phyloP scores from a whole-genome alignment of 2,888 invertebrate genomes.

The Sycophila texana region DNA sequence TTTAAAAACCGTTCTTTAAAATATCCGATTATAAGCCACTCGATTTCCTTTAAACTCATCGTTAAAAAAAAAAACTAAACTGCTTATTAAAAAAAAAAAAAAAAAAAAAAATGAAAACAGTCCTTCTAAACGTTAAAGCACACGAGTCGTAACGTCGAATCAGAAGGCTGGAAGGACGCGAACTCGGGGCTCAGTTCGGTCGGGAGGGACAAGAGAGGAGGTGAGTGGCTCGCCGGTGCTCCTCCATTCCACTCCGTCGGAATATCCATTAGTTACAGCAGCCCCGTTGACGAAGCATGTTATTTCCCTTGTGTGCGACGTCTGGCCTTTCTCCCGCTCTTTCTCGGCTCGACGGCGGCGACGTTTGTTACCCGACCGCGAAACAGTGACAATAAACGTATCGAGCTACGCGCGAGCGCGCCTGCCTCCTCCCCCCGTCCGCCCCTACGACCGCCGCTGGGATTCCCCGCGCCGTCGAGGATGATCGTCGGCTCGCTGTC shows the following conservation, averaged over 20 bases:
- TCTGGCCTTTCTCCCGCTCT: conserved; percentile 48
- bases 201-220: conserved; percentile 62
- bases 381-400: conserved; percentile 58
- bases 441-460: conserved; percentile 8
- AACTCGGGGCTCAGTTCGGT: conserved; percentile 42
- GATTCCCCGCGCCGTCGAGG: conserved; percentile 16
- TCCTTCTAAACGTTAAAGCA: too few relatives aligned
- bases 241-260: conserved; percentile 70
- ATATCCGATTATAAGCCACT: too few relatives aligned
- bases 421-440: conserved; percentile 24
- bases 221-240: conserved; percentile 34
- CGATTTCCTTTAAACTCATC: too few relatives aligned
- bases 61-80: too few relatives aligned
- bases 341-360: conserved; percentile 58
- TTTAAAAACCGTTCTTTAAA: too few relatives aligned
- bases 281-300: conserved; percentile 75
- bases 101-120: too few relatives aligned
- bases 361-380: conserved; percentile 61
- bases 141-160: too few relatives aligned
- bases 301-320: conserved; percentile 74
- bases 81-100: too few relatives aligned
- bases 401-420: conserved; percentile 29
- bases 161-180: background rate
- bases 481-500: background rate
- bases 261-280: conserved; percentile 76